These are phyloP conservation scores for Monochamus saltuarius DNA, from an alignment of 1,140 invertebrate species.

Conservation along the genomic window DNA sequence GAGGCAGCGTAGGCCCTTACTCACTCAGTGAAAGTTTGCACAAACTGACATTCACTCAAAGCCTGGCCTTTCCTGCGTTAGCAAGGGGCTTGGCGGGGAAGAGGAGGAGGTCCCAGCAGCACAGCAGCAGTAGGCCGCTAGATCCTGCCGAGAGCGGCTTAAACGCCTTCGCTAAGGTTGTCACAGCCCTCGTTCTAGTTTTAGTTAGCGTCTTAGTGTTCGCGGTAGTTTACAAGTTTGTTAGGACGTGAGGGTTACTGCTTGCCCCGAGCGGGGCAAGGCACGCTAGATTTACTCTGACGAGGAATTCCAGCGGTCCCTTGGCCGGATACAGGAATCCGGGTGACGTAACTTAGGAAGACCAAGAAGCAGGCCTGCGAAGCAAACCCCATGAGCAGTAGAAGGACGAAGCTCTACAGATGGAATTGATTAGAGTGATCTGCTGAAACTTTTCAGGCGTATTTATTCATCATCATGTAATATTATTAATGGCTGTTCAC, in stretches of 20 bases:
- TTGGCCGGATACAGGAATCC: background rate
- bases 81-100: conserved; percentile 69
- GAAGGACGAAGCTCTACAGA: no score
- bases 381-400: no score
- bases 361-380: no score
- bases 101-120: conserved; percentile 58
- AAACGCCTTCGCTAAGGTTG: conserved; percentile 69
- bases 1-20: conserved; percentile 71
- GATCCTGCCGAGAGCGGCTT: conserved; percentile 64
- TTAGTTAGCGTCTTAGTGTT: conserved; percentile 73
- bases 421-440: no score
- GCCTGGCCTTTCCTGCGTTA: conserved; percentile 70
- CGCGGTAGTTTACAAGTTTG: conserved; percentile 74
- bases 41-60: conserved; percentile 75
- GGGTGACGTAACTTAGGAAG: no score
- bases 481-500: no score
- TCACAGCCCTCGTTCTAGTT: conserved; percentile 69
- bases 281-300: conserved; percentile 30
- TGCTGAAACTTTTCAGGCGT: no score
- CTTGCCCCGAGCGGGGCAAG: conserved; percentile 59
- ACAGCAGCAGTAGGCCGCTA: conserved; percentile 55
- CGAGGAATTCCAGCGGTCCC: conserved; percentile 24
- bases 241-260: conserved; percentile 74
- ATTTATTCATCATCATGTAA: no score
- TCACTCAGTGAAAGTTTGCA: conserved; percentile 71